Conservation (phyloP, 2,888 invertebrate species). For the Pheosia tremula region DNA sequence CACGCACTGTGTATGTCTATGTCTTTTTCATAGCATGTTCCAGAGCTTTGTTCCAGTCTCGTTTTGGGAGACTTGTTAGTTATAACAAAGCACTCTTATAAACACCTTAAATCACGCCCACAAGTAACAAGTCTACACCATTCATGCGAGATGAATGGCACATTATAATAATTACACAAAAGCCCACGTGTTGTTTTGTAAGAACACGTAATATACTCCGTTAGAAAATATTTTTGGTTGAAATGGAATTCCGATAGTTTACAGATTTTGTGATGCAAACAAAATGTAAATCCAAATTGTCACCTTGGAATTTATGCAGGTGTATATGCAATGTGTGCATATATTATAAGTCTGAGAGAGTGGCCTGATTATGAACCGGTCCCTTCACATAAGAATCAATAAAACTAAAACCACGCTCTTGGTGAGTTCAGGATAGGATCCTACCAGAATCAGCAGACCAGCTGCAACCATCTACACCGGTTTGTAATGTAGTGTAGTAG, state of each 20-base stretch:
- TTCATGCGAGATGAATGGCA: conserved; percentile 18
- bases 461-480: too few relatives aligned
- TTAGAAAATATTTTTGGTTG: background rate
- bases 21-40: background rate
- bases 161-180: conserved; percentile 17
- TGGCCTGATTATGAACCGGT: too few relatives aligned
- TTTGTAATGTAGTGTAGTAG: too few relatives aligned
- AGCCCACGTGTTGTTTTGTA: conserved; percentile 17
- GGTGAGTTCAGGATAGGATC: too few relatives aligned
- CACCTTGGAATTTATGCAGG: too few relatives aligned
- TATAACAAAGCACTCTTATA: conserved; percentile 1
- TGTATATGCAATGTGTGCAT: too few relatives aligned
- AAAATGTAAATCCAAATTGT: background rate
- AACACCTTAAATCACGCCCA: conserved; percentile 19
- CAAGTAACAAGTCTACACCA: conserved; percentile 23
- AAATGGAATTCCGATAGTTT: background rate
- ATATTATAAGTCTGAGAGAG: too few relatives aligned
- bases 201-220: background rate
- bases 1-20: background rate
- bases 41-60: background rate
- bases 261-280: too few relatives aligned
- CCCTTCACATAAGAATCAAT: too few relatives aligned
- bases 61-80: background rate
- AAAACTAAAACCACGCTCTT: too few relatives aligned
- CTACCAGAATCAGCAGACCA: too few relatives aligned